Conservation (phyloP, 2,797 vertebrate genomes). For the Alosa sapidissima region DNA sequence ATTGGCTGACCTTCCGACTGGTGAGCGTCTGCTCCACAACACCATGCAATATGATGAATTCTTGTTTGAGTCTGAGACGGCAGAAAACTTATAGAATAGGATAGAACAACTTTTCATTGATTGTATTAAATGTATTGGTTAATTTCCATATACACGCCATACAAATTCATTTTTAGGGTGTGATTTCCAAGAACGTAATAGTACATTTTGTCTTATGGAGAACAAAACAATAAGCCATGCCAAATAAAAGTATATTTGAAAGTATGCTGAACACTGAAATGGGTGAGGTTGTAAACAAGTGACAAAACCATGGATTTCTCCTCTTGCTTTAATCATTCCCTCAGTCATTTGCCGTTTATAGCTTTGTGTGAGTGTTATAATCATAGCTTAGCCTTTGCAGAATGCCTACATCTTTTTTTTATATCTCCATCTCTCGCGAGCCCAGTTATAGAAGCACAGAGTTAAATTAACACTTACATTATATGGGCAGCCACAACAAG, state of each 20-base stretch:
- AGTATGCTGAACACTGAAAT: not conserved
- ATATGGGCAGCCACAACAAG: conserved; percentile 34
- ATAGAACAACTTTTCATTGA: not conserved
- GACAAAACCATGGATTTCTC: not conserved
- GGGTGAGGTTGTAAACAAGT: not conserved
- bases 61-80: not conserved
- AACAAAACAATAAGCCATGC: not conserved
- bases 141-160: not conserved
- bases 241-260: not conserved
- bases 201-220: not conserved
- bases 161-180: not conserved
- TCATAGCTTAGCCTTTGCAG: not conserved
- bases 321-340: not conserved
- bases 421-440: not conserved
- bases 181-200: not conserved
- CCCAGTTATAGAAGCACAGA: not conserved
- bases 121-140: not conserved
- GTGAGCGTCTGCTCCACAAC: conserved; percentile 55
- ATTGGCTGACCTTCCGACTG: conserved; percentile 79
- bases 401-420: conserved; percentile 7
- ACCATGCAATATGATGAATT: too few relatives aligned
- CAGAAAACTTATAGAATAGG: not conserved
- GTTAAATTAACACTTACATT: conserved; percentile 35
- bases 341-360: conserved; percentile 6
- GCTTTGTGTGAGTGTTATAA: conserved; percentile 19